Conservation (phyloP, 2,888 invertebrate species). For the Nemurella pictetii region DNA sequence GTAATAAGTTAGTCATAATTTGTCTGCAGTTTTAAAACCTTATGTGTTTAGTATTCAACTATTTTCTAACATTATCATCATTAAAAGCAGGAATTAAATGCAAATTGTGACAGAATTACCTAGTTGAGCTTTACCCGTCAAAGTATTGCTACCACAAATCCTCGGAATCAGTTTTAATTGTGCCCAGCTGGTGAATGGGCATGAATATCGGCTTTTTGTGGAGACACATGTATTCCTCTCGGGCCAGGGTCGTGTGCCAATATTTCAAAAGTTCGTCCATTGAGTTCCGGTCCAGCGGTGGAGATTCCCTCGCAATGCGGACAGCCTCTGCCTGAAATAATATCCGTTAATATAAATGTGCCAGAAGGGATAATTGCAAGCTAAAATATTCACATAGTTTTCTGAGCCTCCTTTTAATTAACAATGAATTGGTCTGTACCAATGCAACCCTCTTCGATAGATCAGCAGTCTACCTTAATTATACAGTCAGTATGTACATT, state of each 20-base stretch:
- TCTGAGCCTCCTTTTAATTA: too few relatives aligned
- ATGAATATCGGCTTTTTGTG: conserved; percentile 37
- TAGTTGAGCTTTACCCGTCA: neutral
- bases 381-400: too few relatives aligned
- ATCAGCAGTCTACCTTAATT: too few relatives aligned
- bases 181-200: conserved; percentile 1
- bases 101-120: neutral
- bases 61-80: neutral
- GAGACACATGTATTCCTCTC: conserved; percentile 31
- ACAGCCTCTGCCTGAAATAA: conserved; percentile 38
- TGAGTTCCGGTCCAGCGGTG: conserved; percentile 33
- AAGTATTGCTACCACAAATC: neutral
- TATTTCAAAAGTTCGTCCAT: conserved; percentile 33
- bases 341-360: too few relatives aligned
- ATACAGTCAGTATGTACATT: too few relatives aligned
- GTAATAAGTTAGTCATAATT: neutral
- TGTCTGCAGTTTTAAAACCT: neutral
- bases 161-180: neutral
- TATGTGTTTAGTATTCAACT: neutral
- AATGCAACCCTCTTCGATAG: too few relatives aligned
- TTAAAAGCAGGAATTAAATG: neutral
- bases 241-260: conserved; percentile 33
- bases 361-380: too few relatives aligned
- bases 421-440: too few relatives aligned
- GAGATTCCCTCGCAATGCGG: conserved; percentile 38